phyloP scores from a whole-genome alignment of 2,888 invertebrate genomes.

The Cenopis cana region DNA sequence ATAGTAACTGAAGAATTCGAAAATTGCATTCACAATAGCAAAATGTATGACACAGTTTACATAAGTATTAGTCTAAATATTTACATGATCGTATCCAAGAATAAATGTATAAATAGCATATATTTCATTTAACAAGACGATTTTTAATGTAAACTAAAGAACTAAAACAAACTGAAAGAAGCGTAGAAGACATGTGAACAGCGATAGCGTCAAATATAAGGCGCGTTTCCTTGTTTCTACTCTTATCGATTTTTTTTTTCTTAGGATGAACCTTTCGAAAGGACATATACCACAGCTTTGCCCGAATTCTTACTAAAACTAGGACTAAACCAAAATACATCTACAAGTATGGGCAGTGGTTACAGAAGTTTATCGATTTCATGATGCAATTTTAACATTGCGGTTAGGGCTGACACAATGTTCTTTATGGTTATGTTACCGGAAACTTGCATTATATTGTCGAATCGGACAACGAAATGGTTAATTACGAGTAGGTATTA shows the following conservation, averaged over 20 bases:
- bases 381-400: constrained; percentile 22
- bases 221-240: too few relatives aligned
- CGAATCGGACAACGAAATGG: background rate
- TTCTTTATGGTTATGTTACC: background rate
- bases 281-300: too few relatives aligned
- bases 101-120: background rate
- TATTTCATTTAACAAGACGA: constrained; percentile 7
- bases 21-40: background rate
- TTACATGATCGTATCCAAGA: constrained; percentile 5
- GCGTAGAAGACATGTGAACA: constrained; percentile 11
- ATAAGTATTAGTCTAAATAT: background rate
- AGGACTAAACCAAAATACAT: background rate
- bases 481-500: too few relatives aligned
- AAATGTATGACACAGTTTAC: background rate
- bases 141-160: background rate
- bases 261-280: too few relatives aligned
- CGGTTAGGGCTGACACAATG: constrained; percentile 11
- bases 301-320: too few relatives aligned
- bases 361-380: constrained; percentile 10
- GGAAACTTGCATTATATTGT: background rate
- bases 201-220: constrained; percentile 12
- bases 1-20: too few relatives aligned
- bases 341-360: background rate
- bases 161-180: constrained; percentile 5
- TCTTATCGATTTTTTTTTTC: too few relatives aligned